These are phyloP conservation scores for Pegea sp. DNA, from an alignment of 23 tunicate genomes.

Conservation along the genomic window DNA sequence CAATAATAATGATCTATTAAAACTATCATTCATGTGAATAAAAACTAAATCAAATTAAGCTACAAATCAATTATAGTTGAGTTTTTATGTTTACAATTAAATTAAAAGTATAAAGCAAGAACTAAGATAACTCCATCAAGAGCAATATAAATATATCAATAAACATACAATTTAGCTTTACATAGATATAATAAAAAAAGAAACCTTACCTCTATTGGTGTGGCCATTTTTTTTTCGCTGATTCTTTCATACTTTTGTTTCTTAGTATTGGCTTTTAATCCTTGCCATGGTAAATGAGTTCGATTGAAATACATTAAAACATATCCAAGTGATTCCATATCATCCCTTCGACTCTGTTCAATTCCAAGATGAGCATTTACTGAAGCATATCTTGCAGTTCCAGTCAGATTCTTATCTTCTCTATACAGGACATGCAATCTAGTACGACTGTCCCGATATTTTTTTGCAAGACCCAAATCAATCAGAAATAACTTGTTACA, in stretches of 20 bases:
- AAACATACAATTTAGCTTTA: too few species aligned
- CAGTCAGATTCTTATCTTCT: slow-evolving; percentile 92
- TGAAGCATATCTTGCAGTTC: slow-evolving; percentile 86
- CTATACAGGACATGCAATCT: slow-evolving; percentile 76
- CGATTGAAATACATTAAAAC: slow-evolving; percentile 97
- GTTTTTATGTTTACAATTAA: too few species aligned
- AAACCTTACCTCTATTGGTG: slow-evolving; percentile 78
- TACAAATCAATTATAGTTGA: too few species aligned
- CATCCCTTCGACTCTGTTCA: slow-evolving; percentile 90
- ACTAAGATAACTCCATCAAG: too few species aligned
- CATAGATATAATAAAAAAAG: too few species aligned
- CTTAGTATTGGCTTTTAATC: slow-evolving; percentile 90
- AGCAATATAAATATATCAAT: too few species aligned
- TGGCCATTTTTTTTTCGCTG: slow-evolving; percentile 96
- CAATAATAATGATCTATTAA: too few species aligned
- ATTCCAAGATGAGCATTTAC: slow-evolving; percentile 91
- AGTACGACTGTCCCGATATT: slow-evolving; percentile 87
- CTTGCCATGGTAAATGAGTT: slow-evolving; percentile 95
- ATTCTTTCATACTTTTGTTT: slow-evolving; percentile 93
- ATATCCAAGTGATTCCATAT: slow-evolving; percentile 91
- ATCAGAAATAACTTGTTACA: slow-evolving; percentile 89
- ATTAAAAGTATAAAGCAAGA: too few species aligned
- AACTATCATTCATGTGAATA: too few species aligned
- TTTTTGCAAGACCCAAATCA: slow-evolving; percentile 90
- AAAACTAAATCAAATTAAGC: too few species aligned